Conservation (phyloP, 2,113 vertebrate genomes). For the Sinocyclocheilus maitianheensis region DNA sequence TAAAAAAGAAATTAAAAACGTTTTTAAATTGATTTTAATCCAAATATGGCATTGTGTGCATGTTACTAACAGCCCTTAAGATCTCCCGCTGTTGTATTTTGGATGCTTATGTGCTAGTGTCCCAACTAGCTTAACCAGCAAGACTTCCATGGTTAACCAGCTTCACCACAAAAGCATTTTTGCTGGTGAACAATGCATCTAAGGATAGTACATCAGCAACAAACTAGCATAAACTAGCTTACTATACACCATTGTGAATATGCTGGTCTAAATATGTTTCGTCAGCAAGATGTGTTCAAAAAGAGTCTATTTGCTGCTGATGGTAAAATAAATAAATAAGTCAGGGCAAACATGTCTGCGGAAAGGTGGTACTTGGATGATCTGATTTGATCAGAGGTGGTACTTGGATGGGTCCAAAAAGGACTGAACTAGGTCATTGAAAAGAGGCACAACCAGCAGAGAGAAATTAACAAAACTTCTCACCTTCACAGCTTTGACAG, state of each 20-base stretch:
- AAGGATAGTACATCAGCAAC: neutral
- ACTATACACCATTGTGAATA: neutral
- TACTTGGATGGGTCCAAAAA: neutral
- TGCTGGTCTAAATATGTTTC: neutral
- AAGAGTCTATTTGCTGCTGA: neutral
- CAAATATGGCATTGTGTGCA: too few relatives aligned
- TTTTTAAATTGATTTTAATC: too few relatives aligned
- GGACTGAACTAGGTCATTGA: neutral
- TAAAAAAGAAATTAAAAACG: too few relatives aligned
- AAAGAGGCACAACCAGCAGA: neutral
- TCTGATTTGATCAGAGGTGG: neutral
- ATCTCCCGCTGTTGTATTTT: neutral
- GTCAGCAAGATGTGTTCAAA: neutral
- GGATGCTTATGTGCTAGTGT: neutral
- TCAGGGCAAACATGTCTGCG: neutral
- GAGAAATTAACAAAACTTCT: slow-evolving; percentile 51
- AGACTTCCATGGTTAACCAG: neutral
- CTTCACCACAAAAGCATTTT: neutral
- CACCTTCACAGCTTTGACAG: slow-evolving; percentile 96
- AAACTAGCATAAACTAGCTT: neutral
- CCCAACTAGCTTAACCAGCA: neutral
- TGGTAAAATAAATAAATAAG: neutral
- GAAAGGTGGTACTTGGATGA: neutral
- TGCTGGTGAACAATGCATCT: neutral
- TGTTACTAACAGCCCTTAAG: neutral